phyloP scores from a whole-genome alignment of 2,113 vertebrate genomes.

The Nibea coibor region DNA sequence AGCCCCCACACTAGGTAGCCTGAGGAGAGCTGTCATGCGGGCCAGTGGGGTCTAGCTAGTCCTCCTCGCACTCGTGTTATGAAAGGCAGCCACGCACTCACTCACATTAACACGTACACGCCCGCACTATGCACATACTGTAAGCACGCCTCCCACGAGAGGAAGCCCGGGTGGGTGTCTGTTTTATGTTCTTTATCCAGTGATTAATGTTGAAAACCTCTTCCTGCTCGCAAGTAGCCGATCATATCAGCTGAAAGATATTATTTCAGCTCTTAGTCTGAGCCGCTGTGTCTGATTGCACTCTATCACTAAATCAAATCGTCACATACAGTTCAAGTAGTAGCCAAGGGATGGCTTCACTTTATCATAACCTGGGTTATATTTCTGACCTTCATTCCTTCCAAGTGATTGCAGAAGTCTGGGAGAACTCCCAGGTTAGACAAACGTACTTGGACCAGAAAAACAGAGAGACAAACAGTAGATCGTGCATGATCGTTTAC shows the following conservation, averaged over 20 bases:
- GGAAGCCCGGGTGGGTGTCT: constrained; percentile 58
- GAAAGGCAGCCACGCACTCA: constrained; percentile 59
- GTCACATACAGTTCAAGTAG: constrained; percentile 1
- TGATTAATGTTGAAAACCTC: constrained; percentile 72
- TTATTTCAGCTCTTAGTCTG: constrained; percentile 36
- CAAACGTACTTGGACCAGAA: background rate
- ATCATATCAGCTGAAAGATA: constrained; percentile 57
- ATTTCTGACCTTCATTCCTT: background rate
- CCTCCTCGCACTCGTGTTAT: constrained; percentile 41
- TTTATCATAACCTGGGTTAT: background rate
- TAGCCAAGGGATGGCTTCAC: background rate
- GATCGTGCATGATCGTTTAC: background rate
- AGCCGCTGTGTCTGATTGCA: constrained; percentile 33
- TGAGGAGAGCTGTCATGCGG: constrained; percentile 69
- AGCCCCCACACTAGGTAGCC: constrained; percentile 62
- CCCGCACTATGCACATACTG: constrained; percentile 24
- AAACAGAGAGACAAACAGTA: no score
- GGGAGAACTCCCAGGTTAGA: no score
- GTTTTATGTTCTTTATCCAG: constrained; percentile 58
- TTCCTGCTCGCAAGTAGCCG: constrained; percentile 59
- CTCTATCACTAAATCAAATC: constrained; percentile 37
- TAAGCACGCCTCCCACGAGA: constrained; percentile 48
- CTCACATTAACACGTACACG: constrained; percentile 45
- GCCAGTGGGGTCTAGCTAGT: constrained; percentile 46
- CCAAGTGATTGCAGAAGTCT: background rate